Base-by-base conservation (phyloP, 2,113 vertebrate species). In the Neolamprologus tretocephalus region DNA sequence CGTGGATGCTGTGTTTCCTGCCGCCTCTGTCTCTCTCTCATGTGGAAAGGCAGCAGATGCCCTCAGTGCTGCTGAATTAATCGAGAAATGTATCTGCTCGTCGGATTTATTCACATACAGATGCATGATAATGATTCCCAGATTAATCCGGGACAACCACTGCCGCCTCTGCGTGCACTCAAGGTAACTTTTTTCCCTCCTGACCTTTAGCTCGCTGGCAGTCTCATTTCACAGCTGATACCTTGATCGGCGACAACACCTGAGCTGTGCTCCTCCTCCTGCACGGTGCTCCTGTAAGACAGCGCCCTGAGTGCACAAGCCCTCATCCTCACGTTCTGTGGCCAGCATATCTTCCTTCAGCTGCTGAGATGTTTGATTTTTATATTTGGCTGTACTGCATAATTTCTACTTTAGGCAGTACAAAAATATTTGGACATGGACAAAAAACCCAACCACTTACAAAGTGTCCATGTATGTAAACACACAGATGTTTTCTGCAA, bases 61-160 rank as follows among this genome's bases (percentile, higher is more conserved):
- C 90, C 84, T 87, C 51, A 55, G 53, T 75, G 81, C 89, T 80
- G 84, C 89, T 92, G 93, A 95, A 95, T 97, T 95, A 96, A 96
- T 96, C 93, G 93, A 87, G 49, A 95, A 91, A 95, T 91, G 91
- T 92, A 89, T 93, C 94, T 84, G 63, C 79, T 84, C 84, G 87
- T 92, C 86, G 92, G 94, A 95, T 93, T 93, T 95, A 96, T 96
- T 96, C 96, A 96, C 95, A 93, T 90, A 75, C 91, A 73, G 80
- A 93, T 88, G 89, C 95, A 94, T 95, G 93, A 95, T 95, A 93
- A 95, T 96, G 92, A 96, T 94, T 95, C 91, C 68, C 89, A 96
- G 94, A 96, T 96, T 95, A 96, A 96, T 95, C 93, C 45, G 16
- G 49, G 86, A 86, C 86, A 87, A 81, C 81, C 57, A 86, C 82